Percentiles rank a stretch among this genome's conserved stretches.
phyloP scores from a whole-genome alignment of 2,113 vertebrate species.

The Bothrops jararaca region DNA sequence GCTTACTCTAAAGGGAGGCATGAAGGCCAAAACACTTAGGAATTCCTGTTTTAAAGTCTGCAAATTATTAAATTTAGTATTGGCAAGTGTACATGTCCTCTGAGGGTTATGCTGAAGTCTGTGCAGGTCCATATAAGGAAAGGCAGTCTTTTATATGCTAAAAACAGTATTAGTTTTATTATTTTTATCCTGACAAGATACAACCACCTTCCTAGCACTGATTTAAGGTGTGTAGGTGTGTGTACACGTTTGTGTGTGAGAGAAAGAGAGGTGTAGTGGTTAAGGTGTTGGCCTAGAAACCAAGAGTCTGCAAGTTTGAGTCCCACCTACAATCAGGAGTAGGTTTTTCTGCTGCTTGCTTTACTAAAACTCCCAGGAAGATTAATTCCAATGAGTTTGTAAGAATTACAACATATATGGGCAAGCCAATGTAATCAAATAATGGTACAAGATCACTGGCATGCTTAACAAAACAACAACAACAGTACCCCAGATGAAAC shows the following conservation, averaged over 20 bases:
- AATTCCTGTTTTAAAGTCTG: background rate
- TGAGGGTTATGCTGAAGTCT: background rate
- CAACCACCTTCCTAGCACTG: fast-evolving
- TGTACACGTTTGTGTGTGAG: background rate
- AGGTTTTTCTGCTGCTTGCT: background rate
- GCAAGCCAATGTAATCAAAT: background rate
- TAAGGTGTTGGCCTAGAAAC: background rate
- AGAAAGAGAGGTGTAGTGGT: background rate
- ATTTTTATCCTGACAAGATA: fast-evolving
- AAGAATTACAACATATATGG: background rate
- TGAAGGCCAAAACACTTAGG: background rate
- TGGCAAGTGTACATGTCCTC: background rate
- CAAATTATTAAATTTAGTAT: background rate
- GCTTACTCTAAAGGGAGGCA: background rate
- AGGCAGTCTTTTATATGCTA: background rate
- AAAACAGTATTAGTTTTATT: fast-evolving
- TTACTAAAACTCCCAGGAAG: background rate
- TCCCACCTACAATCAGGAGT: background rate
- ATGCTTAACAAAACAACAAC: background rate
- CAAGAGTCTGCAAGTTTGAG: background rate
- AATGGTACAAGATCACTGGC: background rate
- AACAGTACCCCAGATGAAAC: background rate
- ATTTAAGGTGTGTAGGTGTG: background rate
- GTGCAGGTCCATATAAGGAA: background rate
- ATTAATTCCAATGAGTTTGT: background rate